Percentiles rank a stretch among this genome's conserved stretches.
phyloP scores from a whole-genome alignment of 2,888 invertebrate species.

The Drosophila villosipedis region DNA sequence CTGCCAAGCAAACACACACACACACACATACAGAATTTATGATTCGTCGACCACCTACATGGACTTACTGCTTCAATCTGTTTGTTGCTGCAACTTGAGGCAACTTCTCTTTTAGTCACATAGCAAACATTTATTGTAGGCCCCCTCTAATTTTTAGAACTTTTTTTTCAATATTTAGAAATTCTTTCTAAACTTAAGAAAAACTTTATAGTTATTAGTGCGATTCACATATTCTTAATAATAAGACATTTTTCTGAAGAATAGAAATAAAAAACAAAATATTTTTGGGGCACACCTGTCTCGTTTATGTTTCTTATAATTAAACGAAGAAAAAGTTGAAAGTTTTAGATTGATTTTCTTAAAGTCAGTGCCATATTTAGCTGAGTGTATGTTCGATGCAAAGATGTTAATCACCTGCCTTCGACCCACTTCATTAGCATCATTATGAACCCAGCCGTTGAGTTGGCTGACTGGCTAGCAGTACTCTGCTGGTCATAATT shows the following conservation, averaged over 20 bases:
- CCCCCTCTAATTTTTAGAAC: too few relatives aligned
- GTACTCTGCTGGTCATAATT: constrained; percentile 48
- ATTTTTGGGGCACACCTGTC: neutral
- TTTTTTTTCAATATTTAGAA: too few relatives aligned
- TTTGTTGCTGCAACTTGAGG: constrained; percentile 10
- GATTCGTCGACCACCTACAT: neutral
- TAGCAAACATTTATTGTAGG: too few relatives aligned
- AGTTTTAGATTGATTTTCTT: neutral
- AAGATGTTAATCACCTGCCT: constrained; percentile 19
- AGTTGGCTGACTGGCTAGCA: constrained; percentile 3
- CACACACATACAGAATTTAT: neutral
- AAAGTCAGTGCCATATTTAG: neutral
- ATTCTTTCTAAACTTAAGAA: too few relatives aligned
- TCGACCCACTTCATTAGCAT: constrained; percentile 61
- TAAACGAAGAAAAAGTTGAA: neutral
- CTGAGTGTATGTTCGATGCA: constrained; percentile 43
- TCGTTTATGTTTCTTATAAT: neutral
- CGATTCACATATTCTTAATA: neutral
- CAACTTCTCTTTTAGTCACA: too few relatives aligned
- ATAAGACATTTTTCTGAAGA: neutral
- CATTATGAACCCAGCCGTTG: constrained; percentile 59
- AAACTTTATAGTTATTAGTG: too few relatives aligned
- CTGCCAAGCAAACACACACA: neutral
- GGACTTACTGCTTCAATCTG: neutral
- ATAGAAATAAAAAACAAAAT: neutral